Evolutionary conservation across 2,113 vertebrate genomes (phyloP), one percentile per base, ranked within the genome.

Genomic region (Myiopsitta monachus): DNA sequence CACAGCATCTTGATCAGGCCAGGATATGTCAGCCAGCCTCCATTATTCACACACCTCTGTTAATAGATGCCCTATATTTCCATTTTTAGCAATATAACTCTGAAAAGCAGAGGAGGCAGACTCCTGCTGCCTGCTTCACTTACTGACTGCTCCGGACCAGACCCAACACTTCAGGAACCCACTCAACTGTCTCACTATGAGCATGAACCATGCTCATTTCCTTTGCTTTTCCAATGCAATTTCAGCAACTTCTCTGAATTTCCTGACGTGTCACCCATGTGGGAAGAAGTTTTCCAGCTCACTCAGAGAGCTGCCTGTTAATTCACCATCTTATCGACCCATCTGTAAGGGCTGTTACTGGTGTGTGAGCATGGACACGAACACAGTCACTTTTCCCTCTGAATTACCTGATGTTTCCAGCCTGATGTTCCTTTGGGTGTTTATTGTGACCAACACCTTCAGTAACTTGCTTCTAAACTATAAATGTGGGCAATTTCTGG

Each of bases 231-330:
- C 95, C 88, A 90, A 36, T 0, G 14, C 61, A 8, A 3, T 33
- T 67, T 26, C 80, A 64, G 72, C 33, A 30, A 15, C 39, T 92
- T 89, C 89, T 95, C 67, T 76, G 78, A 86, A 94, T 51, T 63
- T 61, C 3, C 3, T 27, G 67, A 88, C 0, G 3, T 55, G 18
- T 6, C 74, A 18, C 39, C 49, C 3, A 5, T 0, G 49, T 62
- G 43, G 67, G 44, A 92, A 83, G 91, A 10, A 11, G 47, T 6
- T 76, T 49, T 31, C 57, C 57, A 64, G 73, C 55, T 78, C 2
- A 1, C 74, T 78, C 68, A 8, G 38, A 73, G 15, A 66, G 63
- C 64, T 57, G 31, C 1, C 2, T 27, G 73, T 18, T 55, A 3
- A 59, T 46, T 18, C 30, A 33, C 7, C 55, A 36, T 59, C 24